Evolutionary conservation across 2,797 vertebrate species (phyloP).

Genomic region (Eptatretus atami): DNA sequence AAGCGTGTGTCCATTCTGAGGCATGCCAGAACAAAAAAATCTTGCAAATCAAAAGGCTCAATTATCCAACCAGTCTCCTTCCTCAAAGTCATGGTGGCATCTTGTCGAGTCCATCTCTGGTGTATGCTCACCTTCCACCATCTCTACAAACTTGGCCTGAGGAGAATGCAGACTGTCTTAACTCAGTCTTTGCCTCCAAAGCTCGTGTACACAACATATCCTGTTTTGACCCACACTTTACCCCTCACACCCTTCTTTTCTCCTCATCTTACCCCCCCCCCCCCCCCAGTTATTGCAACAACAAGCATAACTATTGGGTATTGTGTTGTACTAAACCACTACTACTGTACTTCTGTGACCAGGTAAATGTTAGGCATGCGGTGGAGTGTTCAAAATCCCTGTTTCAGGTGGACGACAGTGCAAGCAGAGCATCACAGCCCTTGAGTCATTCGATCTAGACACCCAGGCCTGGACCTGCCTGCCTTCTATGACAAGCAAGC

Average conservation of each 20-base stretch:
- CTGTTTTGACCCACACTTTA: background rate
- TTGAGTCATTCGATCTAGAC: conserved; percentile 60
- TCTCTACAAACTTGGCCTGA: too few species aligned
- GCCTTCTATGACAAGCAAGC: conserved; percentile 50
- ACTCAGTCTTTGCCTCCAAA: too few species aligned
- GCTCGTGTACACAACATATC: too few species aligned
- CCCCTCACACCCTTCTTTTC: background rate
- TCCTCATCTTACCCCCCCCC: background rate
- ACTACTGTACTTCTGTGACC: background rate
- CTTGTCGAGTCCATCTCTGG: too few species aligned
- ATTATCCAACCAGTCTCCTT: too few species aligned
- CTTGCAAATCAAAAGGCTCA: too few species aligned
- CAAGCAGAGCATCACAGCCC: conserved; percentile 50
- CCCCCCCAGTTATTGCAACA: background rate
- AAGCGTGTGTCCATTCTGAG: too few species aligned
- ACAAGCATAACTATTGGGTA: background rate
- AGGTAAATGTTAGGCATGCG: conserved; percentile 5
- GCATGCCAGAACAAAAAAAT: too few species aligned
- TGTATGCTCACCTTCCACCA: too few species aligned
- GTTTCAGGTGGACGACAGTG: conserved; percentile 52
- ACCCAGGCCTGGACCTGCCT: conserved; percentile 42
- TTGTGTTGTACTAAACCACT: too few species aligned
- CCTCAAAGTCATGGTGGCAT: too few species aligned
- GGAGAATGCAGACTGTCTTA: too few species aligned
- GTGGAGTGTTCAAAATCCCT: background rate